A percentile compares a stretch with the other conserved stretches of the same genome.
Evolutionary conservation across 2,888 invertebrate species (phyloP).

Genomic region (Nomada lathburiana): DNA sequence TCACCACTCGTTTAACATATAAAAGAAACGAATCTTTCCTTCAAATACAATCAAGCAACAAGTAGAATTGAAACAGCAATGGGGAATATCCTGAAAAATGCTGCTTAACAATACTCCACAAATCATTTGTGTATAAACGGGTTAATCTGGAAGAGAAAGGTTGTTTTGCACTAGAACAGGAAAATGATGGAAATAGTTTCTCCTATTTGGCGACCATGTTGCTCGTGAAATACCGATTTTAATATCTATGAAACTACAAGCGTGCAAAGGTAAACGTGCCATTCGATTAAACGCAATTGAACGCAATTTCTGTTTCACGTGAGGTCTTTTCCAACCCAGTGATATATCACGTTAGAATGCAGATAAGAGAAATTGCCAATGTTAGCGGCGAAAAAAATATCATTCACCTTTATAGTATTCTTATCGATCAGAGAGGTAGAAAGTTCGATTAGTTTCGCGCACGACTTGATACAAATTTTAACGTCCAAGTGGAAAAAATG

Average conservation of each 20-base stretch:
- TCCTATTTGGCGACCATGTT: conserved; percentile 11
- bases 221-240: conserved; percentile 23
- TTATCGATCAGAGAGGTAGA: conserved; percentile 34
- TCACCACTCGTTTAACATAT: too few species aligned
- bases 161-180: not conserved
- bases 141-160: not conserved
- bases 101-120: not conserved
- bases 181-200: conserved; percentile 27
- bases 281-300: conserved; percentile 38
- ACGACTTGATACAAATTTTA: conserved; percentile 4
- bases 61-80: too few species aligned
- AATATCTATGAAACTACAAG: conserved; percentile 23
- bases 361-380: conserved; percentile 23
- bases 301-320: not conserved
- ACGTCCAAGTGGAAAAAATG: not conserved
- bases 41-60: too few species aligned
- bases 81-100: not conserved
- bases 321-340: not conserved
- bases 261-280: conserved; percentile 13
- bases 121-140: too few species aligned
- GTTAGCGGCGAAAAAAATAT: not conserved
- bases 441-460: conserved; percentile 27
- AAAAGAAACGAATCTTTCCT: too few species aligned
- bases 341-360: not conserved
- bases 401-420: not conserved